Percentiles rank a stretch among this genome's conserved stretches.
Evolutionary conservation across 2,888 invertebrate species (phyloP).

Genomic region (Parthenolecanium corni): DNA sequence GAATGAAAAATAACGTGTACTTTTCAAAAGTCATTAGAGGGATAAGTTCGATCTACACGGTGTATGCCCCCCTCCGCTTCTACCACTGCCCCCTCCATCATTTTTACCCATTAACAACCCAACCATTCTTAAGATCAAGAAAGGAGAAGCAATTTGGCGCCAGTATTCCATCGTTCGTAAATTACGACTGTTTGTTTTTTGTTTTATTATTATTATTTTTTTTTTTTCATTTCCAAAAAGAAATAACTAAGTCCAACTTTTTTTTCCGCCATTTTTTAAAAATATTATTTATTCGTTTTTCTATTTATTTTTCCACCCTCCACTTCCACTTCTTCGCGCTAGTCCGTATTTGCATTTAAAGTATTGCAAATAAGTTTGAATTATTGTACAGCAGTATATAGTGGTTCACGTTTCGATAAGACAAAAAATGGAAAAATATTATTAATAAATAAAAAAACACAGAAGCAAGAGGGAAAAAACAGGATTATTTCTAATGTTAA

Average conservation of each 20-base stretch:
- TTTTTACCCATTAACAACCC: conserved; percentile 17
- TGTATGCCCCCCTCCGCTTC: not conserved
- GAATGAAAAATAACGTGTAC: conserved; percentile 27
- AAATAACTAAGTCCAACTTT: not conserved
- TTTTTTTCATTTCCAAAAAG: not conserved
- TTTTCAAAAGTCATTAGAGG: conserved; percentile 29
- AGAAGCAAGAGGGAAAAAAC: too few relatives aligned
- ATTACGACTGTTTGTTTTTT: conserved; percentile 29
- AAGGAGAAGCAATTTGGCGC: conserved; percentile 26
- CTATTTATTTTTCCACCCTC: too few relatives aligned
- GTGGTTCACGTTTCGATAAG: too few relatives aligned
- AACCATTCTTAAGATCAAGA: conserved; percentile 14
- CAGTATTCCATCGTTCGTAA: conserved; percentile 23
- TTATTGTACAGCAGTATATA: too few relatives aligned
- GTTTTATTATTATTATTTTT: conserved; percentile 22
- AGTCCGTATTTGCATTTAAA: too few relatives aligned
- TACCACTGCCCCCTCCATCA: not conserved
- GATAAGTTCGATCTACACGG: conserved; percentile 16
- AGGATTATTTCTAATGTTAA: too few relatives aligned
- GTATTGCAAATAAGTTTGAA: too few relatives aligned
- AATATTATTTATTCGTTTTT: too few relatives aligned
- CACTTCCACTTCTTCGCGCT: too few relatives aligned
- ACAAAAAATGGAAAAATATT: too few relatives aligned
- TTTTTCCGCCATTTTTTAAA: too few relatives aligned
- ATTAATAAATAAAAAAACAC: too few relatives aligned